phyloP scores from a whole-genome alignment of 2,888 invertebrate species.

The Lycophotia porphyrea region DNA sequence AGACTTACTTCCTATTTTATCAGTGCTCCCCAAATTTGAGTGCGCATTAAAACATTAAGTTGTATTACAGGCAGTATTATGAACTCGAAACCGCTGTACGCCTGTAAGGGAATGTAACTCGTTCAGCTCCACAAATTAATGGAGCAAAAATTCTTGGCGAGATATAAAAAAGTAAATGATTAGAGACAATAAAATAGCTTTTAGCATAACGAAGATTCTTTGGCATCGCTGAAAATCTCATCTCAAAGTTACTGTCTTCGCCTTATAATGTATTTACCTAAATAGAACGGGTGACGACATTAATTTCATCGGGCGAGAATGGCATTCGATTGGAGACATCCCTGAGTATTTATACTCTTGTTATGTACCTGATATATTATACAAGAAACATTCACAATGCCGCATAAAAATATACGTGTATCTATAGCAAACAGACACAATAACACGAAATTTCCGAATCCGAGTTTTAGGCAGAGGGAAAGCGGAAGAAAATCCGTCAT shows the following conservation, averaged over 20 bases:
- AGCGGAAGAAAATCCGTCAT: constrained; percentile 90
- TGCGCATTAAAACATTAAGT: constrained; percentile 89
- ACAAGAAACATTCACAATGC: constrained; percentile 44
- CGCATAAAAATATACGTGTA: constrained; percentile 38
- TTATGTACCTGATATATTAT: constrained; percentile 47
- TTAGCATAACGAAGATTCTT: constrained; percentile 67
- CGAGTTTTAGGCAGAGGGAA: constrained; percentile 72
- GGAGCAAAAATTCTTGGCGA: constrained; percentile 71
- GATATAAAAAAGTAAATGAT: constrained; percentile 65
- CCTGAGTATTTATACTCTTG: constrained; percentile 49
- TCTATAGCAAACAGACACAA: constrained; percentile 45
- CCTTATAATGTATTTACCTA: constrained; percentile 56
- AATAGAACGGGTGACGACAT: constrained; percentile 46
- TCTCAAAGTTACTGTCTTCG: constrained; percentile 49
- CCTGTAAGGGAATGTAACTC: constrained; percentile 65
- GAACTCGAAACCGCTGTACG: constrained; percentile 65
- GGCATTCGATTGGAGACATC: constrained; percentile 54
- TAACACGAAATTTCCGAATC: constrained; percentile 67
- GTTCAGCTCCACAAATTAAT: constrained; percentile 74
- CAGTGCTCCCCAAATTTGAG: constrained; percentile 90
- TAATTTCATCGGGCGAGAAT: constrained; percentile 37
- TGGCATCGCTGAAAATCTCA: constrained; percentile 62
- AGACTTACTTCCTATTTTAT: constrained; percentile 90
- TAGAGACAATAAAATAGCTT: constrained; percentile 66
- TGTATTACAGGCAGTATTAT: constrained; percentile 70